Base-by-base conservation (phyloP, 2,797 vertebrate species). In the Megalops cyprinoides region DNA sequence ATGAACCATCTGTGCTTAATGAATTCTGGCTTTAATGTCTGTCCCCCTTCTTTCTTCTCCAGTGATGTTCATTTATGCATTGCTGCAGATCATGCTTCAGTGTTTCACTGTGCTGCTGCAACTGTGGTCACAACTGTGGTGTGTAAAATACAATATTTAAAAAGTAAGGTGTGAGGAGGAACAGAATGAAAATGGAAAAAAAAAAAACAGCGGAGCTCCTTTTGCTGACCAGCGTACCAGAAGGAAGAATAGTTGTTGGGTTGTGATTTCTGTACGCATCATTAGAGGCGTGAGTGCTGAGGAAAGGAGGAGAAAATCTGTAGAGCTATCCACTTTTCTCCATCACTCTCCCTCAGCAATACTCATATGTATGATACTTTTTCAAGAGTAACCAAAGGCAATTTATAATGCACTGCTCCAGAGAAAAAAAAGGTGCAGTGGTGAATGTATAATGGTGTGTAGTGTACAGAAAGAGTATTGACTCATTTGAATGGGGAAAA, bases 231-330 rank as follows among this genome's bases (percentile, higher is more conserved):
- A 23, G 10, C 18, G 4, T 71, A 23, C 5, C 39, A 39, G 67
- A 37, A 23, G 15, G 37, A 71, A 8, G 23, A 71, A 44, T 71
- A 44, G 67, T 39, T 71, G 39, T 23, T 23, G 67, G 67, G 37
- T 34, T 42, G 18, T 23, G 39, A 37, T 23, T n/a, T 31, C 34
- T 4, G 65, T 14, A 28, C 58, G 65, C 65, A 20, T 69, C 20
- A 37, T 65, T 31, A 65, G 67, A 42, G 7, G 67, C 10, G 67
- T 71, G 39, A 71, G 18, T 44, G 67, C 67, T n/a, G 67, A 23
- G 67, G 37, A 6, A 8, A 71, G 62, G 31, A 20, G 62, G 62
- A 4, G 62, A 67, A 23, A 71, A 71, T 71, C 67, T 71, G 67
- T 39, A 42, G n/a, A 42, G 67, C 67, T 71, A 23, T n/a, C 39